Evolutionary conservation across 1,140 invertebrate species (phyloP), one percentile per base, ranked within the genome.

Genomic region (Proctacanthus coquilletti): DNA sequence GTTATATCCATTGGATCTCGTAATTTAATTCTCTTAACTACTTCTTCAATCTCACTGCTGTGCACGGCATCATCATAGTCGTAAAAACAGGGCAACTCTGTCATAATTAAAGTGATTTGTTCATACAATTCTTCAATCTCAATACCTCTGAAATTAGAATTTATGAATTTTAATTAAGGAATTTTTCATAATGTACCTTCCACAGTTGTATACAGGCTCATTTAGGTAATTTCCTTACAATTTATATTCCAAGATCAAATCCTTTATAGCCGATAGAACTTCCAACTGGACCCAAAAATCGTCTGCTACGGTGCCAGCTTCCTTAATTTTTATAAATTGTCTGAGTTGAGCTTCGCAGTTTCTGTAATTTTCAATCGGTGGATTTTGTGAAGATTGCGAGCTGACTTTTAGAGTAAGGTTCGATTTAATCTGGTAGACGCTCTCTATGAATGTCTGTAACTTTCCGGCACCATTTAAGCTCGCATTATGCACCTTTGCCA

Each of bases 51-150:
- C 18, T 60, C 56, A 15, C 53, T 42, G 0, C 33, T 29, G 11
- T 40, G 32, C 0, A 36, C 40, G 0, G 43, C 45, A 5, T 34
- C 36, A 17, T 44, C 47, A 5, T 35, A 37, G 9, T 56, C 52
- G 4, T 40, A 34, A 3, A 49, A 42, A 9, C 41, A 41, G 0
- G 48, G 44, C 1, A 59, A 45, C 40, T 59, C 56, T 0, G 51
- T 53, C 45, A 59, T 46, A 10, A 49, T 47, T 19, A 49, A 48
- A 14, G 45, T 56, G 8, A 59, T 47, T 1, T 45, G 42, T 31
- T 59, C 56, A 0, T 50, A 43, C 29, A 59, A 21, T 21, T 55
- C 51, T 10, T 52, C 47, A 45, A 52, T 48, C n/a, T 55, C 54
- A 17, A 55, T 48, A 6, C 53, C 53, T 5, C 44, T 46, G 13